Percentiles rank a stretch among this genome's conserved stretches.
These are phyloP conservation scores for Avahi laniger DNA, from an alignment of 2,797 vertebrate species.

Conservation along the genomic window DNA sequence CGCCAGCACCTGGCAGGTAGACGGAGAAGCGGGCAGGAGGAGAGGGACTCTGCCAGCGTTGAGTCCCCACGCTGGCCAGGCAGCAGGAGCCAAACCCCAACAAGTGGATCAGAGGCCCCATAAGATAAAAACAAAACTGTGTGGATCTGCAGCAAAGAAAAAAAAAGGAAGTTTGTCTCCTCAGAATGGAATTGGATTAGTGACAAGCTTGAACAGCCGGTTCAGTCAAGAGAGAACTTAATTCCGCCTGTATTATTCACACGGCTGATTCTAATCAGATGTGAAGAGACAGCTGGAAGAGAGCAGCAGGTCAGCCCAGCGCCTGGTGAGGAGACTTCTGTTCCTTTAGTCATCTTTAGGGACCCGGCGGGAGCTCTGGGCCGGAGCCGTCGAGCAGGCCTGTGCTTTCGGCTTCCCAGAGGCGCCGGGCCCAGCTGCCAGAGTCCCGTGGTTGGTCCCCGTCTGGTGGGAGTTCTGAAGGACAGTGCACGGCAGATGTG, in stretches of 20 bases:
- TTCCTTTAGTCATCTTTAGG: background rate
- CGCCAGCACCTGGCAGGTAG: background rate
- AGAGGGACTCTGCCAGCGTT: background rate
- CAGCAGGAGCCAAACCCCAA: background rate
- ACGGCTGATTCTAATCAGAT: background rate
- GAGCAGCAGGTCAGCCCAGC: background rate
- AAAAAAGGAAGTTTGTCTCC: background rate
- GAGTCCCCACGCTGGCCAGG: background rate
- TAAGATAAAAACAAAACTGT: background rate
- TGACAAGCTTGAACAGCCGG: slow-evolving; percentile 26
- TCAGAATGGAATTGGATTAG: background rate
- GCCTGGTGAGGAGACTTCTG: background rate
- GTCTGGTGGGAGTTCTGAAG: background rate
- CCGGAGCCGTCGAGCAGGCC: background rate
- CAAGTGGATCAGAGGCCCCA: background rate
- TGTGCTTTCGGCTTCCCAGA: background rate
- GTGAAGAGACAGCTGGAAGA: slow-evolving; percentile 57
- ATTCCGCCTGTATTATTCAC: slow-evolving; percentile 35
- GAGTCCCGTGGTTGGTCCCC: no score
- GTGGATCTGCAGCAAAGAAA: background rate
- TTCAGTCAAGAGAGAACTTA: slow-evolving; percentile 54
- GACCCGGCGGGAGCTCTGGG: background rate
- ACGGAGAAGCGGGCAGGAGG: background rate
- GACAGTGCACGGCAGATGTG: accelerated
- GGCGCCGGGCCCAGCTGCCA: background rate